phyloP scores from a whole-genome alignment of 53 echinoderm and acorn worm genomes.

The Paracentrotus lividus region DNA sequence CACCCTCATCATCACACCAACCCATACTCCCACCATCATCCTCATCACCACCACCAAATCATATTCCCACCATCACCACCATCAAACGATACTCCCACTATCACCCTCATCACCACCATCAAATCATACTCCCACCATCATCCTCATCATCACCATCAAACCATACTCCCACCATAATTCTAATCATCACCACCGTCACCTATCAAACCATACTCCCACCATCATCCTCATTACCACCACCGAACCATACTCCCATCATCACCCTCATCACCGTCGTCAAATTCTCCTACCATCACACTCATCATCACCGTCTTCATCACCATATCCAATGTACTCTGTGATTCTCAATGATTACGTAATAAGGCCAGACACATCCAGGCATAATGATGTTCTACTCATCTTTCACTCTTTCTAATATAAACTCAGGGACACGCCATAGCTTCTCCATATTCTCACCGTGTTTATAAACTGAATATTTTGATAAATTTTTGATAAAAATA shows the following conservation, averaged over 20 bases:
- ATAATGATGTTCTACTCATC: background rate
- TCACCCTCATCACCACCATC: background rate
- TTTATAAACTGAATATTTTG: background rate
- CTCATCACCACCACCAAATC: background rate
- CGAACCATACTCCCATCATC: background rate
- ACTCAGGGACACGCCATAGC: background rate
- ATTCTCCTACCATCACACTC: background rate
- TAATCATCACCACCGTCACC: background rate
- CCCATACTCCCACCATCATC: background rate
- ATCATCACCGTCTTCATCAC: background rate
- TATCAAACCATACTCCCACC: background rate
- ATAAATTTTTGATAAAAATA: background rate
- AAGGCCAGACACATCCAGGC: background rate
- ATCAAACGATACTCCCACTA: background rate
- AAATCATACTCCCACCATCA: too few relatives aligned
- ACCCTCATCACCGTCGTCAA: background rate
- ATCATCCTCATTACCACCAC: background rate
- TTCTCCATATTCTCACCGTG: background rate
- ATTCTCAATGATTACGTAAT: constrained; percentile 19
- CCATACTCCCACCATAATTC: background rate
- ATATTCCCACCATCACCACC: background rate
- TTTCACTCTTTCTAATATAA: background rate
- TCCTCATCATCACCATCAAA: too few relatives aligned
- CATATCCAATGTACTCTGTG: background rate
- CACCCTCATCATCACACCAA: background rate